Base-by-base conservation (phyloP, 2,113 vertebrate genomes). In the Lampris megalopsis region DNA sequence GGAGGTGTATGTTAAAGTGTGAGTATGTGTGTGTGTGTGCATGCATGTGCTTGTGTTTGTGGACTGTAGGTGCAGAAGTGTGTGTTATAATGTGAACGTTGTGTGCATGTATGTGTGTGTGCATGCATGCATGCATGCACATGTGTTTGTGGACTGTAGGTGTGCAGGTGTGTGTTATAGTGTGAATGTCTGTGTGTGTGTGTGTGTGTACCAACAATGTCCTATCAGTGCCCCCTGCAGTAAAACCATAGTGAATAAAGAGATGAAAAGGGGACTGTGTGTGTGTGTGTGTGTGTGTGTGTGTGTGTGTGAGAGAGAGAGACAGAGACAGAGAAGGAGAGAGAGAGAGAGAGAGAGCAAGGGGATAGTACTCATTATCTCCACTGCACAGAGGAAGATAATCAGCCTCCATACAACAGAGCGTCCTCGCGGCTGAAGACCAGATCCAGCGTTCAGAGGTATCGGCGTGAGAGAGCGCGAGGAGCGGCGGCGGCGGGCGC, bases 151-250 rank as follows among this genome's bases (percentile, higher is more conserved):
- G 50, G n/a, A n/a, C n/a, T n/a, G n/a, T n/a, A n/a, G n/a, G n/a
- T n/a, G n/a, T n/a, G n/a, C n/a, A n/a, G n/a, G n/a, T n/a, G n/a
- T n/a, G n/a, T n/a, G n/a, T n/a, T n/a, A n/a, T n/a, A n/a, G n/a
- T n/a, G n/a, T n/a, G n/a, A n/a, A n/a, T n/a, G n/a, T n/a, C n/a
- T n/a, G n/a, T n/a, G n/a, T n/a, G 60, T 85, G 73, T 75, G 56
- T 63, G 60, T 73, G 76, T 87, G 79, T 71, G 63, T 79, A 37
- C 88, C 75, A 70, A 83, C 59, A 69, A 62, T 85, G 87, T 85
- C 87, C 70, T 89, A 77, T 91, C 89, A 93, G 92, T 92, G 92
- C 93, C 93, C 93, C 92, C 93, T 94, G 88, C 92, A 92, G 92
- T 92, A 91, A 81, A 82, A 83, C 89, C 75, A 82, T 85, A 88